Evolutionary conservation across 2,888 invertebrate genomes (phyloP).

Genomic region (Pseudococcus longispinus): DNA sequence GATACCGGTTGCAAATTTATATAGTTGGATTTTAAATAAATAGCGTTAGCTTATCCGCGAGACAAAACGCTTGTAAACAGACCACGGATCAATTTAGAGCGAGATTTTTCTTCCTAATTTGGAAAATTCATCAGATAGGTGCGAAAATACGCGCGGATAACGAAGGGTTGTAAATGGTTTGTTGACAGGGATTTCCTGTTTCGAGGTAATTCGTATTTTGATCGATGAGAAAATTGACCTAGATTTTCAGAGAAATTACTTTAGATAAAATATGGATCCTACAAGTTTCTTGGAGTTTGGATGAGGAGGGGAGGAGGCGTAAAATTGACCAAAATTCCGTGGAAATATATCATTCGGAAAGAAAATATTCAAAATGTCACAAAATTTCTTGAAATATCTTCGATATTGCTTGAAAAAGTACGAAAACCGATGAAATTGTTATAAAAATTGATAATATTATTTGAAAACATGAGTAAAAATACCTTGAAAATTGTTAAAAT

Average conservation of each 20-base stretch:
- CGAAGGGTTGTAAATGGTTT: not conserved
- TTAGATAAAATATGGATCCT: too few relatives aligned
- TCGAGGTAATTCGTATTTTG: not conserved
- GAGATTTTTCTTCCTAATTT: constrained; percentile 6
- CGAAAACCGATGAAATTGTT: too few relatives aligned
- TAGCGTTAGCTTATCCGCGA: not conserved
- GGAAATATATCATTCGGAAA: too few relatives aligned
- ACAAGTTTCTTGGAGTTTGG: not conserved
- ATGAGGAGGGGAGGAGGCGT: too few relatives aligned
- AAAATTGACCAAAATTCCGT: too few relatives aligned
- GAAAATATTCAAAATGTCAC: too few relatives aligned
- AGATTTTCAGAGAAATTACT: not conserved
- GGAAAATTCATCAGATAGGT: not conserved
- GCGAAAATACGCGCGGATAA: not conserved
- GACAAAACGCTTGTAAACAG: not conserved
- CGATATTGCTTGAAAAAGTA: too few relatives aligned
- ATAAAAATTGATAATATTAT: too few relatives aligned
- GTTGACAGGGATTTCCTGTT: not conserved
- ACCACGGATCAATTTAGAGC: not conserved
- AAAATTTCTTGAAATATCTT: too few relatives aligned
- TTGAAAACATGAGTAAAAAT: too few relatives aligned
- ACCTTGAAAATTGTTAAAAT: too few relatives aligned
- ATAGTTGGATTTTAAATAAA: constrained; percentile 32
- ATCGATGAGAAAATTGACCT: not conserved
- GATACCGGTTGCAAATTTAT: constrained; percentile 38